Conservation (phyloP, 2,888 invertebrate species). For the Labia minor region DNA sequence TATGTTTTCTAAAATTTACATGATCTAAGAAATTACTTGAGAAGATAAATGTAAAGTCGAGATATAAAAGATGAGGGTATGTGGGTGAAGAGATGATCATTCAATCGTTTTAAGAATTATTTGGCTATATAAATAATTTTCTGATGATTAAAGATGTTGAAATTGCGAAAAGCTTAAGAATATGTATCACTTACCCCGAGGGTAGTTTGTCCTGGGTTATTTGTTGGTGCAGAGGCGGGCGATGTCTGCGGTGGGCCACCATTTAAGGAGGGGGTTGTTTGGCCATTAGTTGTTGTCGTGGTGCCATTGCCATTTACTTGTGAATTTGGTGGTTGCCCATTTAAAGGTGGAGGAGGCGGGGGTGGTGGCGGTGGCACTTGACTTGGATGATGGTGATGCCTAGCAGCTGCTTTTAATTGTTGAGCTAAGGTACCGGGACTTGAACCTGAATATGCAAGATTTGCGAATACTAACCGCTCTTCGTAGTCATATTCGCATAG, state of each 20-base stretch:
- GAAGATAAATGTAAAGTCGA: too few species aligned
- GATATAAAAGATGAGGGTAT: too few species aligned
- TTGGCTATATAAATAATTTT: too few species aligned
- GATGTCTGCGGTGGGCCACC: background rate
- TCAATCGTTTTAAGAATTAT: too few species aligned
- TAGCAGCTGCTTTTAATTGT: background rate
- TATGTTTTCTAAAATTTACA: too few species aligned
- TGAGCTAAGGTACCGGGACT: conserved; percentile 45
- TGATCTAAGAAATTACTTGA: too few species aligned
- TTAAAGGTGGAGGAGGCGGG: background rate
- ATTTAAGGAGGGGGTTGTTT: background rate
- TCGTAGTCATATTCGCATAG: conserved; percentile 91
- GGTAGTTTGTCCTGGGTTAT: background rate
- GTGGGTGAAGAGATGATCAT: too few species aligned
- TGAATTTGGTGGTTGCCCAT: background rate
- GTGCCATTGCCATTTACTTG: background rate
- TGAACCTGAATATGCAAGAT: conserved; percentile 76
- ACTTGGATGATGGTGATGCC: background rate
- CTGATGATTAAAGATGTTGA: too few species aligned
- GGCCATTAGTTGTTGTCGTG: background rate
- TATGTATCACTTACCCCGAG: conserved; percentile 3
- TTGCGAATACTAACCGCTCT: conserved; percentile 79
- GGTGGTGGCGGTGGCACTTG: background rate
- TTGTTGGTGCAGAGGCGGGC: background rate
- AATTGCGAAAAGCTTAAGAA: too few species aligned